Evolutionary conservation across 2,113 vertebrate species (phyloP), one percentile per base, ranked within the genome.

Genomic region (Cricetomys ansorgei): DNA sequence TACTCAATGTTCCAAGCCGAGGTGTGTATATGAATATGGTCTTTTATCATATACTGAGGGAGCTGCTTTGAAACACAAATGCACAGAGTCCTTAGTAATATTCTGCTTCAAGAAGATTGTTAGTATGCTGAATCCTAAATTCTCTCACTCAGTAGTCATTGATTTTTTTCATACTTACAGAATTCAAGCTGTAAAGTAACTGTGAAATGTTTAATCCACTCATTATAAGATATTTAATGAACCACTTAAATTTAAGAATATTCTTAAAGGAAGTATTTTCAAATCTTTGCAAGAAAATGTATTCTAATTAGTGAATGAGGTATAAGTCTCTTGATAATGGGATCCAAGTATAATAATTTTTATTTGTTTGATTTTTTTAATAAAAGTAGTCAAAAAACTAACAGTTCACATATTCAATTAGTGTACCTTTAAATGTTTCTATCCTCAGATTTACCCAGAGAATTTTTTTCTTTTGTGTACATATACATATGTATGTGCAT

Each of bases 31-130:
- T n/a, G 59, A 84, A 50, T 65, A 65, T 10, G 57, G 25, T 23
- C 67, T 80, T 64, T 88, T 73, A 76, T 34, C 55, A 89, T 75
- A 31, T 80, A 69, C 19, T 85, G 8, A 8, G 91, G 34, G 88
- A 92, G 65, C 57, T 88, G 10, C 40, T 94, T 55, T 62, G 70
- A 92, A 95, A 94, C 50, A 93, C 19, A 91, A 77, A 88, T 65
- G 2, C 16, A 37, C 15, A 80, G 40, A 73, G 29, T 27, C 65
- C 48, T 62, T 45, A 50, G 88, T 84, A 55, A 73, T 69, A 59
- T 86, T 84, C 55, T 83, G 45, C 9, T 48, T 95, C 7, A 45
- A 50, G 40, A 40, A 43, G 69, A 4, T 94, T 64, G 48, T 45
- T 79, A 48, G 65, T 62, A 86, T 62, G 87, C 96, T 91, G 34